Evolutionary conservation across 2,113 vertebrate genomes (phyloP).

Genomic region (Galemys pyrenaicus): DNA sequence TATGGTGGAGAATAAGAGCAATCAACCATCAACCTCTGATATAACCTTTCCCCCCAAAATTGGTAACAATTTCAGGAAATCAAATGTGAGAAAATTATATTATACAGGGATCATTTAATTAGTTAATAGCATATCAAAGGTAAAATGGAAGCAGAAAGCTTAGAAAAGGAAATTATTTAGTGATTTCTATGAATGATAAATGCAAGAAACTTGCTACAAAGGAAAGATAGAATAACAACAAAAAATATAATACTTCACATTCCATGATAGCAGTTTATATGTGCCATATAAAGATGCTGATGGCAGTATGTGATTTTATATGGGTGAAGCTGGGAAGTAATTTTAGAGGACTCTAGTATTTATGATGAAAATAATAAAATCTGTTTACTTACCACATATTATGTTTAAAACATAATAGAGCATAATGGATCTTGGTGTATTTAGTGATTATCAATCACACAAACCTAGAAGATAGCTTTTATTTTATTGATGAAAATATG

Average conservation of each 20-base stretch:
- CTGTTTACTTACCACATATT: not conserved
- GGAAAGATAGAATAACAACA: not conserved
- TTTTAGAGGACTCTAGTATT: not conserved
- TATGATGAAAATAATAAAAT: not conserved
- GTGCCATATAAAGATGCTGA: not conserved
- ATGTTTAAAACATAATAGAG: not conserved
- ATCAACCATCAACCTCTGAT: not conserved
- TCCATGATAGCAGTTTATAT: not conserved
- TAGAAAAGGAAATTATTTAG: not conserved
- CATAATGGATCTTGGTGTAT: not conserved
- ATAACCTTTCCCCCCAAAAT: not conserved
- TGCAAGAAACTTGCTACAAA: not conserved
- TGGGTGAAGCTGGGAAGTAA: not conserved
- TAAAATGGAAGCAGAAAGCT: not conserved
- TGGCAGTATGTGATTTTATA: not conserved
- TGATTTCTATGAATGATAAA: conserved; percentile 26
- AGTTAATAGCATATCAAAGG: not conserved
- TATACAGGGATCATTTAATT: not conserved
- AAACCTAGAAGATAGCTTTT: not conserved
- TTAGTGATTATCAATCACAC: not conserved
- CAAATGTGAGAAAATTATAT: not conserved
- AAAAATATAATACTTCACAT: not conserved
- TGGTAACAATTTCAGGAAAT: not conserved
- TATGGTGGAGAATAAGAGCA: not conserved
- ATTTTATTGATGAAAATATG: conserved; percentile 15